Evolutionary conservation across 1,140 invertebrate species (phyloP).

Genomic region (Heterodera schachtii): DNA sequence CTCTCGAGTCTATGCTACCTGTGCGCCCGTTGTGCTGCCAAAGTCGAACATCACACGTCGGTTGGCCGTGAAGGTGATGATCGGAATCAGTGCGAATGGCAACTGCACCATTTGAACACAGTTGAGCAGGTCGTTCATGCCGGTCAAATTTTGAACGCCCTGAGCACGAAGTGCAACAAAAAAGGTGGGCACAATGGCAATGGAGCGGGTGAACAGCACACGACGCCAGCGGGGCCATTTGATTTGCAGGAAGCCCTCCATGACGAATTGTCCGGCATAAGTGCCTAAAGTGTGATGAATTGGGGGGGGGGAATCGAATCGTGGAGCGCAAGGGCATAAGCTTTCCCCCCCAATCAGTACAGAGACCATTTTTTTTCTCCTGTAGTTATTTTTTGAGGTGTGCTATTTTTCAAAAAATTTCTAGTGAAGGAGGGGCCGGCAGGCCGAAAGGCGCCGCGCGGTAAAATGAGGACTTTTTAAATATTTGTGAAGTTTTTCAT

Average conservation of each 20-base stretch:
- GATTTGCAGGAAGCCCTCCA: conserved; percentile 84
- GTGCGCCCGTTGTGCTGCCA: conserved; percentile 75
- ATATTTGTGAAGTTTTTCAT: too few species aligned
- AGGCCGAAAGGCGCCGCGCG: too few species aligned
- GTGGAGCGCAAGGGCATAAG: too few species aligned
- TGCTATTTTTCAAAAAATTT: too few species aligned
- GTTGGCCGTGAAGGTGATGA: conserved; percentile 83
- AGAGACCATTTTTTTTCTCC: too few species aligned
- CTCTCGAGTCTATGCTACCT: conserved; percentile 8
- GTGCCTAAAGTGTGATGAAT: conserved; percentile 60
- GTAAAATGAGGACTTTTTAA: too few species aligned
- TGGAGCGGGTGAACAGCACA: conserved; percentile 81
- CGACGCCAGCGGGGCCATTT: conserved; percentile 85
- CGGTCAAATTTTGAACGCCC: conserved; percentile 77
- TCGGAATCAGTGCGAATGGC: conserved; percentile 77
- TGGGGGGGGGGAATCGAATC: conserved; percentile 67
- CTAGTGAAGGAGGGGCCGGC: too few species aligned
- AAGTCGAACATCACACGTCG: conserved; percentile 81
- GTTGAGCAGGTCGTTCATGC: conserved; percentile 87
- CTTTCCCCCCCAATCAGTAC: too few species aligned
- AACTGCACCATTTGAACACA: conserved; percentile 68
- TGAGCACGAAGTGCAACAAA: conserved; percentile 73
- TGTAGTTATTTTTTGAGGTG: too few species aligned
- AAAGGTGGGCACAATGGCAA: conserved; percentile 87
- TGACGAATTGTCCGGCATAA: conserved; percentile 72